Evolutionary conservation across 1,140 invertebrate genomes (phyloP), one percentile per base, ranked within the genome.

Genomic region (Scaptomyza montana): DNA sequence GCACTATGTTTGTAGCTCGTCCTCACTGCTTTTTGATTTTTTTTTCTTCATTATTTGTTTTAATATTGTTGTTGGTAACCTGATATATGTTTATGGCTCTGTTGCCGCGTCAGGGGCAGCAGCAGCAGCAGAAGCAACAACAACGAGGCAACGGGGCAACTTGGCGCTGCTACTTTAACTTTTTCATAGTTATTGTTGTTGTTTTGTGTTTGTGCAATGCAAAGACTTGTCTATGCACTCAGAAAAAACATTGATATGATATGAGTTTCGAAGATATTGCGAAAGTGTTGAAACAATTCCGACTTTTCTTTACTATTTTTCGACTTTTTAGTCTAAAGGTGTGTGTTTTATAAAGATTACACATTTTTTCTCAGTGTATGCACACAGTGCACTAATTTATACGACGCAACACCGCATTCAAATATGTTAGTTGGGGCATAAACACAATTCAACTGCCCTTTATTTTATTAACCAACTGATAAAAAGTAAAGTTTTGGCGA

Each of bases 81-180:
- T 65, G 81, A 86, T 86, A 86, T 87, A 86, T 86, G 81, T 86
- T 86, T 86, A 86, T 86, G 81, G 81, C 82, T 86, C 81, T 86
- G 84, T 82, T 84, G 82, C 82, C 82, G 86, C 82, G 60, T 72
- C 77, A 53, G 46, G 46, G 33, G 33, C 33, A 36, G 67, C 76
- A 53, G 28, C 25, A 16, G 45, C 63, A 57, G 19, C 57, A 10
- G 19, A 50, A 66, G 5, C 45, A 66, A 10, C 33, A 10, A 46
- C 63, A 43, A 30, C 30, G 12, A 25, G 21, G 33, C 59, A 68
- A 47, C 39, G 10, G 36, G 21, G 6, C 65, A 80, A 68, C 69
- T 77, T 66, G 55, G 67, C 80, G 78, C 78, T 76, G 81, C 84
- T 86, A 86, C 82, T 86, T 86, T 86, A 86, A 86, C 81, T 87